These are phyloP conservation scores for Dryococelus australis DNA, from an alignment of 2,888 invertebrate species.

Conservation along the genomic window DNA sequence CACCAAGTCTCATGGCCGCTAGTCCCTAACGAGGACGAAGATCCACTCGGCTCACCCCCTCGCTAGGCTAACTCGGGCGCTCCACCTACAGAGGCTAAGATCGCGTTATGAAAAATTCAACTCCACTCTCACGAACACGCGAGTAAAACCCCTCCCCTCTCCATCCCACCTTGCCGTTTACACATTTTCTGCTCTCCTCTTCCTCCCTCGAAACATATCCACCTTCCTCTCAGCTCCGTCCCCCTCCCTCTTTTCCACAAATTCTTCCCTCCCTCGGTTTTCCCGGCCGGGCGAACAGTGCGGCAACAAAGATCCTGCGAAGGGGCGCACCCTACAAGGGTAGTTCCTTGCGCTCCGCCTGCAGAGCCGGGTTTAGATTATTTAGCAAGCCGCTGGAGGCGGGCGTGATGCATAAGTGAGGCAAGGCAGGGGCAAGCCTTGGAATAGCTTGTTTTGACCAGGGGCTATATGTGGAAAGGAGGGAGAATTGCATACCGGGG, in stretches of 20 bases:
- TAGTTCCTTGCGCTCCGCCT: neutral
- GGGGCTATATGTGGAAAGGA: neutral
- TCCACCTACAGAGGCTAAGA: neutral
- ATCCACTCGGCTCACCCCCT: neutral
- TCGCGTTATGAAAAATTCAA: slow-evolving; percentile 16
- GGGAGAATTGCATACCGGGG: neutral
- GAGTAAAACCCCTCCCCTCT: neutral
- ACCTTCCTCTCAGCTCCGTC: neutral
- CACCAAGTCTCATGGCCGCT: neutral
- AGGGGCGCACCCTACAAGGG: neutral
- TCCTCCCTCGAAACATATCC: neutral
- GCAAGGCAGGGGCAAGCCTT: neutral
- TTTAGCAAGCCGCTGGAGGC: neutral
- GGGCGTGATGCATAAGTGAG: slow-evolving; percentile 10
- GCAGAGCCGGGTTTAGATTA: neutral
- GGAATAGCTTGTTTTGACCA: slow-evolving; percentile 3
- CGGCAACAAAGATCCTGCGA: neutral
- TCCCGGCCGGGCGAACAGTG: neutral
- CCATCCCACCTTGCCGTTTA: neutral
- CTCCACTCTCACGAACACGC: neutral
- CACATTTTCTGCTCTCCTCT: neutral
- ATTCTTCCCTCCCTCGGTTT: neutral
- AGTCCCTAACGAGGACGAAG: neutral
- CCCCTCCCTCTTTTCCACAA: neutral
- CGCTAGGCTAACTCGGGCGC: neutral